Evolutionary conservation across 1,140 invertebrate genomes (phyloP), one percentile per base, ranked within the genome.

Genomic region (Antheraea pernyi): DNA sequence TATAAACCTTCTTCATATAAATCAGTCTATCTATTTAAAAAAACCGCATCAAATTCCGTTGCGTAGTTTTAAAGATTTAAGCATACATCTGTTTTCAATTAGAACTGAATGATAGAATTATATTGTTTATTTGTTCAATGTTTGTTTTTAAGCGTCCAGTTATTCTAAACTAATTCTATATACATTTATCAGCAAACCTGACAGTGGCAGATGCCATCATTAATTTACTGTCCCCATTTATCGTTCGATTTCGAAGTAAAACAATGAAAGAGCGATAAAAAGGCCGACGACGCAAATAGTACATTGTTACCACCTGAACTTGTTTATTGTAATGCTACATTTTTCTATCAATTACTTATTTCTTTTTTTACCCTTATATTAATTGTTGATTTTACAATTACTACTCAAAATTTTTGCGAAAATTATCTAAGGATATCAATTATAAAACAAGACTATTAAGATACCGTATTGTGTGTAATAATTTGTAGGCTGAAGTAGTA

Each of bases 201-300:
- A 39, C 73, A 22, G 16, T 66, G 67, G 69, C 79, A 77, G 75
- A 65, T 72, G 53, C 42, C 19, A 65, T 68, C 75, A 81, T 81
- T 81, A 81, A 81, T 81, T 76, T 61, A 75, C 68, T 10, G 62
- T 9, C 39, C 39, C 73, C 69, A 75, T 81, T 79, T 75, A 76
- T 80, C 71, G 19, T 78, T 73, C 67, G 65, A 76, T 72, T 73
- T 71, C 65, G 62, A 69, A 71, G 69, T 72, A 73, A 53, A 73
- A 77, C 73, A 75, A 79, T 77, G 66, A 70, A 77, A 46, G 70
- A 36, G 65, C 65, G 70, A 73, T 70, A 65, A 65, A 67, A 67
- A 46, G 58, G 59, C 59, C 16, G 46, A 53, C 13, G 46, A 53
- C 16, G 16, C 11, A 11, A 53, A 16, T 13, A 16, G 46, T 6